Base-by-base conservation (phyloP, 2,113 vertebrate species). In the Cephalophus harveyi region DNA sequence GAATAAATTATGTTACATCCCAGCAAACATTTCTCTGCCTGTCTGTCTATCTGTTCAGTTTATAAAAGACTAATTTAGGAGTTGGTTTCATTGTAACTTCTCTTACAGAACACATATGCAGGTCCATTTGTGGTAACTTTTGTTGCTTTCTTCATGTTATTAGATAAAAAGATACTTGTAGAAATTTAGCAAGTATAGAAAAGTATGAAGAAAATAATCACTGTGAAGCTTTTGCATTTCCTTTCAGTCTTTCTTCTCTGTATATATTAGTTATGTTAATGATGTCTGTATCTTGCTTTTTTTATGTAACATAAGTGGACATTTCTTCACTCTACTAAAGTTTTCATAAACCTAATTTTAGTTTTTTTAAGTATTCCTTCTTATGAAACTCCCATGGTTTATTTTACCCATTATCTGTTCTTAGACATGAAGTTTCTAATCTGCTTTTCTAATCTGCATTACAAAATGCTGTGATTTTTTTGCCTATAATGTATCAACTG, bases 141-240 rank as follows among this genome's bases (percentile, higher is more conserved):
- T 92, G 23, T 94, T 79, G 27, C 91, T 97, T 50, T 81, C 54
- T 87, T 67, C n/a, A n/a, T n/a, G n/a, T n/a, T n/a, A n/a, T n/a
- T n/a, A n/a, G n/a, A n/a, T n/a, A n/a, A n/a, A 43, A 36, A 33
- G 36, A 60, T 14, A 7, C 23, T 84, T 7, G 74, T 92, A 84
- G 93, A 94, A 81, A 92, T 87, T 89, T 62, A 93, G 40, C 92
- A 91, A 90, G 6, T 87, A 78, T 23, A 50, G 67, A 33, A 92
- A 71, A 88, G 64, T 79, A 54, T 36, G 46, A 87, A 94, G 91
- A 82, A 87, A 90, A 86, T 81, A 54, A 89, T 78, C 19, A 55
- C 17, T 55, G 19, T 84, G 30, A 86, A 90, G 82, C 43, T 16
- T 48, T 64, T 81, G 17, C 14, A 27, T 96, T 92, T 95, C 28